These are phyloP conservation scores for Anguilla obscura DNA, from an alignment of 2,797 vertebrate species.

Conservation along the genomic window DNA sequence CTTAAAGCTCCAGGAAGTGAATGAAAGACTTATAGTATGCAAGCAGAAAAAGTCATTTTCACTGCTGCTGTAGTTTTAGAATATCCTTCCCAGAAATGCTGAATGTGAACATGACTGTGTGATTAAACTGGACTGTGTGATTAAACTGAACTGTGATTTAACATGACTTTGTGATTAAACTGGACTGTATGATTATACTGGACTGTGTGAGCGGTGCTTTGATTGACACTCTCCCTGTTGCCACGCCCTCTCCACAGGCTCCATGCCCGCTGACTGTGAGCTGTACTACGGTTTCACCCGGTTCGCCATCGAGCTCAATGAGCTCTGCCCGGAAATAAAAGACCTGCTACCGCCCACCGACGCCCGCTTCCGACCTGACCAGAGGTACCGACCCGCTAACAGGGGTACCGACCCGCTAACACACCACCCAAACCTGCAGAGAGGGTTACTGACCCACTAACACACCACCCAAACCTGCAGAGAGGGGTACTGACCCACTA, in stretches of 20 bases:
- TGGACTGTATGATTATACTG: background rate
- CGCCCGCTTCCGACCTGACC: constrained; percentile 93
- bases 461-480: no score
- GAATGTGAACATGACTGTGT: background rate
- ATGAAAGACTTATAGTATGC: background rate
- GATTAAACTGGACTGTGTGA: background rate
- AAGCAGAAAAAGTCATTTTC: background rate
- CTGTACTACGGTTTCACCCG: constrained; percentile 97
- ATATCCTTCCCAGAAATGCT: background rate
- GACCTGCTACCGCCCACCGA: constrained; percentile 91
- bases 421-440: no score
- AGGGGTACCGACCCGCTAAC: background rate
- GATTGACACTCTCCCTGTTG: background rate
- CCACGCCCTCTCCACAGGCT: constrained; percentile 70
- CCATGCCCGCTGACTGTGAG: constrained; percentile 96
- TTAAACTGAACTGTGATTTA: background rate
- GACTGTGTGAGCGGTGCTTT: background rate
- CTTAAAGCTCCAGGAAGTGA: no score
- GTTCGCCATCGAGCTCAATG: constrained; percentile 96
- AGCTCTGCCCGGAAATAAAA: constrained; percentile 91
- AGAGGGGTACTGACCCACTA: no score
- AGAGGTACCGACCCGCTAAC: constrained; percentile 72
- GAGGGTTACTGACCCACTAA: no score
- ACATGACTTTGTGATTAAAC: background rate
- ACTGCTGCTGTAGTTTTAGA: background rate